phyloP scores from a whole-genome alignment of 1,140 invertebrate species.

The Lordiphosa clarofinis region DNA sequence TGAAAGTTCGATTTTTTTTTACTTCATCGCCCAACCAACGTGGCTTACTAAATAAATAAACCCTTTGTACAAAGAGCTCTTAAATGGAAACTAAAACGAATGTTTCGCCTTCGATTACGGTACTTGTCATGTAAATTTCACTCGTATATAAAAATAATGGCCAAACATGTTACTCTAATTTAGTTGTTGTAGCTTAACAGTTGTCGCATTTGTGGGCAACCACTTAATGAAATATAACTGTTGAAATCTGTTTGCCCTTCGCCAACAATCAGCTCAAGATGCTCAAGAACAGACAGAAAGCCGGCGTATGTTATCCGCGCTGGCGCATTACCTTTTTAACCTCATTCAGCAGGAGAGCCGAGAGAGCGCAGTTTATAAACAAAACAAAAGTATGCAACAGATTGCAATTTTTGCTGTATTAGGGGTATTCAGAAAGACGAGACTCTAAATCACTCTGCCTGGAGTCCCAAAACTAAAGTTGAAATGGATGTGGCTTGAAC shows the following conservation, averaged over 20 bases:
- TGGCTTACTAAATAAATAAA: slow-evolving; percentile 21
- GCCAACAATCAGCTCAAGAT: not conserved
- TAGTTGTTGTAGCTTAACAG: not conserved
- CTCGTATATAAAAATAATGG: too few species aligned
- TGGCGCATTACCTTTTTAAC: not conserved
- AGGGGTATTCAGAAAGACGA: not conserved
- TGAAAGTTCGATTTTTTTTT: not conserved
- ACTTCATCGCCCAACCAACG: slow-evolving; percentile 9
- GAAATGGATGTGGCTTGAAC: too few species aligned
- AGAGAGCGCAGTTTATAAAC: slow-evolving; percentile 16
- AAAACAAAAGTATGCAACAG: slow-evolving; percentile 51
- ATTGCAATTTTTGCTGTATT: slow-evolving; percentile 1
- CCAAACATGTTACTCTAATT: too few species aligned
- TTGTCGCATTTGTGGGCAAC: not conserved
- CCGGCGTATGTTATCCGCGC: slow-evolving; percentile 36
- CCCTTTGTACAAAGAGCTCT: slow-evolving; percentile 14
- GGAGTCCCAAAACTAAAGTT: too few species aligned
- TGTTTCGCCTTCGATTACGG: not conserved
- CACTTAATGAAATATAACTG: slow-evolving; percentile 5
- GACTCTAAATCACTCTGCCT: too few species aligned
- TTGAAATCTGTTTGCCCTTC: not conserved
- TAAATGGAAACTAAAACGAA: slow-evolving; percentile 24
- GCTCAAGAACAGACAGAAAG: not conserved
- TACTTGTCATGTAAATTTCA: too few species aligned
- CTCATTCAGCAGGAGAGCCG: slow-evolving; percentile 13